Conservation (phyloP, 1,140 invertebrate genomes). For the Ips nitidus region DNA sequence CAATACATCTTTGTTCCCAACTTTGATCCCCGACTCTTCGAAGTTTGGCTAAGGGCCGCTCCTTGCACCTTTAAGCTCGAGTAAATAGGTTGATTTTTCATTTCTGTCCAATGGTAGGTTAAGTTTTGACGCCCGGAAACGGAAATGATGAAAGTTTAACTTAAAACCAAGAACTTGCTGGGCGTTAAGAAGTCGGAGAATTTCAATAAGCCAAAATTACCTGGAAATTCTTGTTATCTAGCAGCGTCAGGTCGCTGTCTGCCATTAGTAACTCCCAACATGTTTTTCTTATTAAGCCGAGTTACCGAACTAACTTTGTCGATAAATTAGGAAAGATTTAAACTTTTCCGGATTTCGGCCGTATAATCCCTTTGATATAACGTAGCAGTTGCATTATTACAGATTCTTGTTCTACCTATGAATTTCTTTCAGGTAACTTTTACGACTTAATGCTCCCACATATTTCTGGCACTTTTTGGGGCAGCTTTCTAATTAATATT, state of each 20-base stretch:
- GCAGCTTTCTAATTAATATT: no score
- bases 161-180: background rate
- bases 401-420: slow-evolving; percentile 13
- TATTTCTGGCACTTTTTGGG: no score
- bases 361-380: slow-evolving; percentile 30
- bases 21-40: slow-evolving; percentile 5
- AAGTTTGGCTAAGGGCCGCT: no score
- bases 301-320: slow-evolving; percentile 19
- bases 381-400: slow-evolving; percentile 30
- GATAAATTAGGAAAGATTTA: slow-evolving; percentile 28
- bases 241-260: slow-evolving; percentile 5
- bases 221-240: slow-evolving; percentile 21
- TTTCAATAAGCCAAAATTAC: slow-evolving; percentile 19
- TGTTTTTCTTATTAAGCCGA: slow-evolving; percentile 30
- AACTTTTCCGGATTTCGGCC: slow-evolving; percentile 28
- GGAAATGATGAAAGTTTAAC: slow-evolving; percentile 3
- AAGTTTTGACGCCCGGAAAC: no score
- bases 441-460: no score
- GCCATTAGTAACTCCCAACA: slow-evolving; percentile 17
- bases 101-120: no score
- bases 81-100: no score
- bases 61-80: no score
- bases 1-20: slow-evolving; percentile 13
- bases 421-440: no score
- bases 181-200: background rate